These are phyloP conservation scores for Polypterus senegalus DNA, from an alignment of 2,113 vertebrate genomes.

Conservation along the genomic window DNA sequence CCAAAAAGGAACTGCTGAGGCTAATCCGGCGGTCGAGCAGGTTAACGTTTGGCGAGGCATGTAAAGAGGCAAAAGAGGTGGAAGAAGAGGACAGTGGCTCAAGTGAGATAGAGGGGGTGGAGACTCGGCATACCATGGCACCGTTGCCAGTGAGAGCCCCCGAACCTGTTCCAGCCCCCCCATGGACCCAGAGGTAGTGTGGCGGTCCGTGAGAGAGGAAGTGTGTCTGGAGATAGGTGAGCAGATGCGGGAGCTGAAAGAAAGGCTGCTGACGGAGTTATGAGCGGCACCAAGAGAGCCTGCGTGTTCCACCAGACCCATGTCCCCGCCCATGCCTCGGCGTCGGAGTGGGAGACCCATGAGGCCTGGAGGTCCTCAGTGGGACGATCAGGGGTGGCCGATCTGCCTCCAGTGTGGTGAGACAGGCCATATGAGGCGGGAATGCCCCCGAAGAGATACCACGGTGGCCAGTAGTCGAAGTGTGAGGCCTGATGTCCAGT, in stretches of 20 bases:
- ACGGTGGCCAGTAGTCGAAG: not conserved
- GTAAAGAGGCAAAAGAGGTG: not conserved
- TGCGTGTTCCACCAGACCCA: not conserved
- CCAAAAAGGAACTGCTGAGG: not conserved
- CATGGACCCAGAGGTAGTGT: not conserved
- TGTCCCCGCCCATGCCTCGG: not conserved
- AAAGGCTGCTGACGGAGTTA: not conserved
- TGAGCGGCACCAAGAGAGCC: not conserved
- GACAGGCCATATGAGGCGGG: not conserved
- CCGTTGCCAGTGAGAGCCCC: too few species aligned
- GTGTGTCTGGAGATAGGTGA: not conserved
- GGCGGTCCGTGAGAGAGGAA: not conserved
- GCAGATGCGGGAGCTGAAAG: too few species aligned
- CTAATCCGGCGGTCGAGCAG: not conserved
- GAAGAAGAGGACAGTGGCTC: not conserved
- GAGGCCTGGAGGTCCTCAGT: not conserved
- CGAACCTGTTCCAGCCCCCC: too few species aligned
- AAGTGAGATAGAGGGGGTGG: not conserved
- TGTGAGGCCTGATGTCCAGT: not conserved
- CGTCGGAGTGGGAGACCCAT: not conserved
- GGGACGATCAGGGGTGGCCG: not conserved
- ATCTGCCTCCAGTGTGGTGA: not conserved
- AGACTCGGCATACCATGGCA: not conserved
- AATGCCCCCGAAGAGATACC: not conserved
- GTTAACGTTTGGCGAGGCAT: not conserved